These are phyloP conservation scores for Mamestra configurata DNA, from an alignment of 1,140 invertebrate genomes.

Conservation along the genomic window DNA sequence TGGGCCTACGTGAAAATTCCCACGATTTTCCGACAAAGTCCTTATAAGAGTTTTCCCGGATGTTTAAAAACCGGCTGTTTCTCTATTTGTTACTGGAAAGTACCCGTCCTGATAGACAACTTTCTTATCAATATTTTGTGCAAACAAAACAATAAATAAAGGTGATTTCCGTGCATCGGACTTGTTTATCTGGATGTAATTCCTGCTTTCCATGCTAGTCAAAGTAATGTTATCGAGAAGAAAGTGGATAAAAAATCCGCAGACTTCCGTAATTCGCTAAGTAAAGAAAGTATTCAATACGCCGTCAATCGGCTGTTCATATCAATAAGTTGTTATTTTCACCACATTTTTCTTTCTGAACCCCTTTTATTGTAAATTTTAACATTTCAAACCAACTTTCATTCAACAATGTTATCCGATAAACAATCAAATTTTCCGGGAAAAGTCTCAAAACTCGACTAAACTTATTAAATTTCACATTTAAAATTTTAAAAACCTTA, in stretches of 20 bases:
- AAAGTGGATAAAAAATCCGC: slow-evolving; percentile 3
- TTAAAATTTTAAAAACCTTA: not conserved
- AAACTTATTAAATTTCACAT: not conserved
- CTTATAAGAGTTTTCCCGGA: not conserved
- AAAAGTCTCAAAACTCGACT: not conserved
- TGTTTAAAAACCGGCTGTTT: not conserved
- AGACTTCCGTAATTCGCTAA: not conserved
- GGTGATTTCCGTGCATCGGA: not conserved
- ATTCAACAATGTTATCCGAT: not conserved
- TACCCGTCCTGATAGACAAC: not conserved
- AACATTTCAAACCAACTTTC: not conserved
- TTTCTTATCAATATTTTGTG: not conserved
- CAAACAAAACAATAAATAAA: slow-evolving; percentile 14
- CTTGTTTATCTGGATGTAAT: not conserved
- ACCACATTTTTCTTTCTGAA: not conserved
- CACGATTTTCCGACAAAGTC: not conserved
- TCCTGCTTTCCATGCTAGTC: not conserved
- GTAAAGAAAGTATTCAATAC: not conserved
- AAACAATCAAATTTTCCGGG: not conserved
- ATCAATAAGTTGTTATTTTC: not conserved
- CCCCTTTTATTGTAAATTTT: not conserved
- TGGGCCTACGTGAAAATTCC: not conserved
- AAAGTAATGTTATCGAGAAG: slow-evolving; percentile 12
- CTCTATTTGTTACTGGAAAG: not conserved
- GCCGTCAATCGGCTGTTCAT: not conserved